These are phyloP conservation scores for Brachypteracias leptosomus DNA, from an alignment of 2,113 vertebrate species.

Conservation along the genomic window DNA sequence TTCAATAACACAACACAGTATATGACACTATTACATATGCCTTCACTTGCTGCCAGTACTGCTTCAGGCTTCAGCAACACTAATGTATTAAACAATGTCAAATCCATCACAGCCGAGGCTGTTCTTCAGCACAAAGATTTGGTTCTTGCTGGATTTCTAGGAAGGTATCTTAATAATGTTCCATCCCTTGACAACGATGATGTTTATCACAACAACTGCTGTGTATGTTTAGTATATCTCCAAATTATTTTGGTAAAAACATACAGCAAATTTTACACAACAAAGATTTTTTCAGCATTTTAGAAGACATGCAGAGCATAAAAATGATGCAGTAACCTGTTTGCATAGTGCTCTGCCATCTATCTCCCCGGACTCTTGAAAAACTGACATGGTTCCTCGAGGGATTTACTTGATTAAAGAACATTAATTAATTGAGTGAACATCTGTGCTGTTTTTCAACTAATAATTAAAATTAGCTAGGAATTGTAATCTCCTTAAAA, in stretches of 20 bases:
- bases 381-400: background rate
- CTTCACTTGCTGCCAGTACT: background rate
- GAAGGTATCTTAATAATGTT: background rate
- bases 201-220: background rate
- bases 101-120: background rate
- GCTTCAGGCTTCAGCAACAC: background rate
- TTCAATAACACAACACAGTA: background rate
- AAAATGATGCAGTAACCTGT: constrained; percentile 1
- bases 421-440: constrained; percentile 59
- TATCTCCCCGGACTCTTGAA: background rate
- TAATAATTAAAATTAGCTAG: constrained; percentile 21
- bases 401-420: constrained; percentile 36
- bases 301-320: background rate
- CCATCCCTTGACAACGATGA: background rate
- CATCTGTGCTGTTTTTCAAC: constrained; percentile 45
- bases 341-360: background rate
- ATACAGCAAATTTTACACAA: background rate
- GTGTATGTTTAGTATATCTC: background rate
- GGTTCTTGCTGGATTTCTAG: background rate
- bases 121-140: background rate
- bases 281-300: background rate
- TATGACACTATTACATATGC: background rate
- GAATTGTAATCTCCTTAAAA: constrained; percentile 2
- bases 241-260: background rate
- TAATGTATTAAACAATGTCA: background rate